A percentile compares a stretch with the other conserved stretches of the same genome.
phyloP scores from a whole-genome alignment of 2,113 vertebrate species.

The Lophotis ruficrista region DNA sequence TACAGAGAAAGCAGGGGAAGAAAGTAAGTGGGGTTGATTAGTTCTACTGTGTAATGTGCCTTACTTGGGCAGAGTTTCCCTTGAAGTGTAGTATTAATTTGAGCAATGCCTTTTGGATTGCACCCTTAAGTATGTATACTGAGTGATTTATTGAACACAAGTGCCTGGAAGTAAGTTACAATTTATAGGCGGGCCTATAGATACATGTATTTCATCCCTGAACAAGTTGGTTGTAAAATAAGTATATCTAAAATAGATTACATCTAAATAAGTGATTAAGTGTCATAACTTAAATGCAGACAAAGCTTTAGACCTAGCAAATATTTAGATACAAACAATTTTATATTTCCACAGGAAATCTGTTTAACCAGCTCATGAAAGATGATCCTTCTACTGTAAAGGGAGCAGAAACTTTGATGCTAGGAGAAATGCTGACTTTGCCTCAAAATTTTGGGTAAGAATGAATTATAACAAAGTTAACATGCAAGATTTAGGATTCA shows the following conservation, averaged over 20 bases:
- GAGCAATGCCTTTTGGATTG: not conserved
- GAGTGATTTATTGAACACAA: not conserved
- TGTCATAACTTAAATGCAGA: not conserved
- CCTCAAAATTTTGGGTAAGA: constrained; percentile 98
- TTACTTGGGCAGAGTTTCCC: not conserved
- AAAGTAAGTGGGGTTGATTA: not conserved
- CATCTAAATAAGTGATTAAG: not conserved
- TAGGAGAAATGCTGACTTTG: constrained; percentile 97
- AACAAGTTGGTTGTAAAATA: not conserved
- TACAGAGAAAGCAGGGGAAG: not conserved
- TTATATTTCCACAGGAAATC: constrained; percentile 79
- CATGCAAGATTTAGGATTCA: not conserved
- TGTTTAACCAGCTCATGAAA: constrained; percentile 91
- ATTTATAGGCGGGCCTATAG: not conserved
- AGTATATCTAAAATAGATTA: not conserved
- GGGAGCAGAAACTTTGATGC: constrained; percentile 92
- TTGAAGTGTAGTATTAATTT: not conserved
- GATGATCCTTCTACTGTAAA: constrained; percentile 95
- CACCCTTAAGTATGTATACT: not conserved
- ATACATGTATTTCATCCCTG: not conserved
- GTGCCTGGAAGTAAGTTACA: not conserved
- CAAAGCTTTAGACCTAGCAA: not conserved
- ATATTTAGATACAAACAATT: not conserved
- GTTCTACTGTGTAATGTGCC: not conserved
- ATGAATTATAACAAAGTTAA: not conserved